Evolutionary conservation across 2,888 invertebrate species (phyloP).

Genomic region (Lithophane leautieri): DNA sequence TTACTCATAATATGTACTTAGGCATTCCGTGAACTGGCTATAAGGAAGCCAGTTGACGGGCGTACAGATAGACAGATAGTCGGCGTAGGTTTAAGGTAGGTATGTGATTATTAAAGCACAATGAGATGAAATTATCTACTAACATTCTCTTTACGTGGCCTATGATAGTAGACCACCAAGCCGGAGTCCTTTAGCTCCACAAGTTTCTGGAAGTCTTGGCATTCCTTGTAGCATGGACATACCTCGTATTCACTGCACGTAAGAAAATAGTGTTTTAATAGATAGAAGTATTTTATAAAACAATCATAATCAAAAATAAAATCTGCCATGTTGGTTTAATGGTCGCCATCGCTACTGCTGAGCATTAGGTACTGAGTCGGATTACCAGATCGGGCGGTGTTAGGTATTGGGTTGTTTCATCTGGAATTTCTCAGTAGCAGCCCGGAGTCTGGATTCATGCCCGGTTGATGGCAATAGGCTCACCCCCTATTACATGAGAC

Average conservation of each 20-base stretch:
- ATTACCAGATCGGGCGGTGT: not conserved
- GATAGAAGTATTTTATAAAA: not conserved
- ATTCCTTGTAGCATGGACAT: constrained; percentile 48
- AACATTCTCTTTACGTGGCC: constrained; percentile 60
- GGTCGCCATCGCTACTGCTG: too few relatives aligned
- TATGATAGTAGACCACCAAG: constrained; percentile 72
- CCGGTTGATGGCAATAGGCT: too few relatives aligned
- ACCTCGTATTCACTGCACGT: constrained; percentile 37
- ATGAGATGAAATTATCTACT: constrained; percentile 38
- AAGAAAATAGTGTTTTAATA: not conserved
- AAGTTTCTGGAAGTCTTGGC: constrained; percentile 66
- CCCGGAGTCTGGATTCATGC: not conserved
- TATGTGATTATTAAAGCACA: not conserved
- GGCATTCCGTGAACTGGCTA: too few relatives aligned
- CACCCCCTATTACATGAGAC: too few relatives aligned
- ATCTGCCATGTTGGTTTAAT: not conserved
- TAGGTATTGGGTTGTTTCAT: not conserved
- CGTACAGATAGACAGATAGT: too few relatives aligned
- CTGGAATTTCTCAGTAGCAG: not conserved
- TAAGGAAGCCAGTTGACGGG: too few relatives aligned
- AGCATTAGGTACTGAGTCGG: too few relatives aligned
- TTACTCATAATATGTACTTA: too few relatives aligned
- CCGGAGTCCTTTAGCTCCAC: constrained; percentile 70
- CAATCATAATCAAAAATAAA: not conserved
- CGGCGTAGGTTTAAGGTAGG: too few relatives aligned